A percentile compares a stretch with the other conserved stretches of the same genome.
Evolutionary conservation across 64 coral and sea anemone genomes (phyloP).

Genomic region (Pocillopora verrucosa): DNA sequence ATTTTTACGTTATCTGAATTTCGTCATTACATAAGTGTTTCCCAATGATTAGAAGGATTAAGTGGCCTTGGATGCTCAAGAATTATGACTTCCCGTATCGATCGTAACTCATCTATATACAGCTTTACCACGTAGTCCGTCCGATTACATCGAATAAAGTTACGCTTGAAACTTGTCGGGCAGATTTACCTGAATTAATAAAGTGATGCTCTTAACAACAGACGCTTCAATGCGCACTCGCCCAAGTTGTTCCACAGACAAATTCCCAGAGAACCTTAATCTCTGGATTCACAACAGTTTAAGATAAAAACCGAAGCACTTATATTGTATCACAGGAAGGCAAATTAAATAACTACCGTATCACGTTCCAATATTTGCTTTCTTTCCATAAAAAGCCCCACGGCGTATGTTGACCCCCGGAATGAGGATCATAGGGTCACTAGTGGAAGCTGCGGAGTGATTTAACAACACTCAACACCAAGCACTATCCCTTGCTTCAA

Average conservation of each 20-base stretch:
- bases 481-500: constrained; percentile 37
- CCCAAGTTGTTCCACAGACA: constrained; percentile 20
- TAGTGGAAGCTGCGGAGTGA: constrained; percentile 42
- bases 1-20: constrained; percentile 2
- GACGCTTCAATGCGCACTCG: not conserved
- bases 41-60: constrained; percentile 13
- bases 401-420: constrained; percentile 52
- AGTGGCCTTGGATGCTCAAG: not conserved
- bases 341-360: constrained; percentile 69
- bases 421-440: constrained; percentile 53
- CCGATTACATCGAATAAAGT: not conserved
- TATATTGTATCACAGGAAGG: constrained; percentile 37
- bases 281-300: not conserved
- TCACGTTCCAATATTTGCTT: constrained; percentile 80
- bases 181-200: constrained; percentile 15
- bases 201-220: not conserved
- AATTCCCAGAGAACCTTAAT: constrained; percentile 1
- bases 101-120: not conserved
- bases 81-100: constrained; percentile 9
- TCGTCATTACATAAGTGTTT: not conserved
- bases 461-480: constrained; percentile 83
- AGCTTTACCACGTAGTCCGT: not conserved
- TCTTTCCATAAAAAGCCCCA: constrained; percentile 63
- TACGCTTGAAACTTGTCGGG: not conserved
- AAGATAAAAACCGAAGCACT: constrained; percentile 22